Base-by-base conservation (phyloP, 2,113 vertebrate species). In the Anguilla japonica region DNA sequence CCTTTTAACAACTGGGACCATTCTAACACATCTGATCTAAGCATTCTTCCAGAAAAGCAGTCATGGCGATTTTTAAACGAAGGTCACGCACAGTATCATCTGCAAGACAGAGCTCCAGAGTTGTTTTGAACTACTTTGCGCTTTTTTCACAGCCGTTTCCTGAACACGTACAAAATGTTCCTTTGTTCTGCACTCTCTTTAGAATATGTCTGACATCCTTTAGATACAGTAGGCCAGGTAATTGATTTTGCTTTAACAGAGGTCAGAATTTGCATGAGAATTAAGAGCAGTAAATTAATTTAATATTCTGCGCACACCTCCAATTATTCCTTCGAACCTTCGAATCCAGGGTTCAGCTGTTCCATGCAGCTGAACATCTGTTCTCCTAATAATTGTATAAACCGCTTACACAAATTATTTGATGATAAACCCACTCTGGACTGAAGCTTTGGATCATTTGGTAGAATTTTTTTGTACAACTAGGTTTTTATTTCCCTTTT, bases 321-420 rank as follows among this genome's bases (percentile, higher is more conserved):
- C 95, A 96, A 96, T 96, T 96, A 95, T 96, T 96, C 94, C 94
- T 90, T 91, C 92, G 96, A 96, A 96, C 96, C 96, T 96, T 97
- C 96, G 96, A 94, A 93, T 94, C 95, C 95, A 94, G 94, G 94
- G 95, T 96, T 96, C 96, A 96, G 95, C 96, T 97, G 96, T 94
- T 96, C 95, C 95, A 95, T 95, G 96, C 92, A 95, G 94, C 95
- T 1, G 34, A 96, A 95, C 96, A 96, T 96, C 96, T 97, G 96
- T 96, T 95, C 95, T 94, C 94, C 96, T 96, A 96, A 97, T 96
- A 96, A 96, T 96, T 96, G 96, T 96, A 96, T 97, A 97, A 96
- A 97, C 96, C 96, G 96, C 95, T 96, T 95, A 93, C 95, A 96
- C 96, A 95, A 95, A 96, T 97, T 95, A 96, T 96, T 95, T 96